A percentile compares a stretch with the other conserved stretches of the same genome.
These are phyloP conservation scores for Gopherus evgoodei DNA, from an alignment of 2,113 vertebrate species.

Conservation along the genomic window DNA sequence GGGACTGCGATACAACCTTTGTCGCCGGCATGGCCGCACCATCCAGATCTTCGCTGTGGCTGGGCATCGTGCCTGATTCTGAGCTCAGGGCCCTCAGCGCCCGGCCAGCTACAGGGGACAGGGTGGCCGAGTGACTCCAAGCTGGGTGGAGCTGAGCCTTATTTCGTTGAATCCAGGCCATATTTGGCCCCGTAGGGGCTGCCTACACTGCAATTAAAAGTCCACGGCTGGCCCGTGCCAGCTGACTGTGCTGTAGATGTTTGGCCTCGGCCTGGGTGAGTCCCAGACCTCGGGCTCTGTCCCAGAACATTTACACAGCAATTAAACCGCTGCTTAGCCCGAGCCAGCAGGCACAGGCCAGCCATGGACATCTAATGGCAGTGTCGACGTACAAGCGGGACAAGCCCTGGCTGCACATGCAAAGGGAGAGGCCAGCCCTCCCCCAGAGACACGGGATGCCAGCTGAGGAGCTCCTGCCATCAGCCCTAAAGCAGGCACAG, in stretches of 20 bases:
- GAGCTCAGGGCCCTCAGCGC: not conserved
- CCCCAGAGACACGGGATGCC: not conserved
- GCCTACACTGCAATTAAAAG: not conserved
- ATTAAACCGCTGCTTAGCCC: not conserved
- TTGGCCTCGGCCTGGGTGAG: not conserved
- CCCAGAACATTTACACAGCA: not conserved
- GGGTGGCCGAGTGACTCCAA: not conserved
- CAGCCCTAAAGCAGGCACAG: not conserved
- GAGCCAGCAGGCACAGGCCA: not conserved
- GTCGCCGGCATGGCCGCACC: too few relatives aligned
- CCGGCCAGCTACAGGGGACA: too few relatives aligned
- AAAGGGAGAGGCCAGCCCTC: too few relatives aligned
- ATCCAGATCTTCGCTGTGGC: not conserved
- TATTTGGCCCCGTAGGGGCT: not conserved
- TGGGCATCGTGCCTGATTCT: not conserved
- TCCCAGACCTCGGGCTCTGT: too few relatives aligned
- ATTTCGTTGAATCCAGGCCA: not conserved
- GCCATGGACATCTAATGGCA: not conserved
- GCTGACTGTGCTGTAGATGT: not conserved
- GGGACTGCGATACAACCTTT: too few relatives aligned
- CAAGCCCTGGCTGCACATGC: not conserved
- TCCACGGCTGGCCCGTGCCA: not conserved
- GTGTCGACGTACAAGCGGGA: not conserved
- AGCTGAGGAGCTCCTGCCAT: not conserved
- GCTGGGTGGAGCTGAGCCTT: not conserved